Percentiles rank a stretch among this genome's conserved stretches.
These are phyloP conservation scores for Amphiprion clarkii DNA, from an alignment of 2,797 vertebrate genomes.

Conservation along the genomic window DNA sequence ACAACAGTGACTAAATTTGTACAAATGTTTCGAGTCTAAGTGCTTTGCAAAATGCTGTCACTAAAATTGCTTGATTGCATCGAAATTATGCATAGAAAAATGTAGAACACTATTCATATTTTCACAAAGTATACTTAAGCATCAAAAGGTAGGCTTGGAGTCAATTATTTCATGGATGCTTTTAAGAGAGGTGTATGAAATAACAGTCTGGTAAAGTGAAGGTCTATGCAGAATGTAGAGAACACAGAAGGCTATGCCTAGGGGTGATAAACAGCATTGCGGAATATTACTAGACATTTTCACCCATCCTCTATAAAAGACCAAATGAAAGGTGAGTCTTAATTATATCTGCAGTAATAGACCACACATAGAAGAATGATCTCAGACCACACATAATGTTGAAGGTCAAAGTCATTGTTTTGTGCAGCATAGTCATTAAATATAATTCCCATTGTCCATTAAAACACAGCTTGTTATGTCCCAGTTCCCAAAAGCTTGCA, in stretches of 20 bases:
- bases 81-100: not conserved
- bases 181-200: slow-evolving; percentile 37
- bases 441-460: slow-evolving; percentile 46
- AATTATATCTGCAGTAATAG: slow-evolving; percentile 69
- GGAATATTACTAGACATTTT: slow-evolving; percentile 55
- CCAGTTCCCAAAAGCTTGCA: slow-evolving; percentile 38
- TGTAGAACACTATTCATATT: not conserved
- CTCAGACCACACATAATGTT: slow-evolving; percentile 65
- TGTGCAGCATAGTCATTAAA: slow-evolving; percentile 58
- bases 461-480: slow-evolving; percentile 53
- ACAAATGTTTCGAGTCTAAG: not conserved
- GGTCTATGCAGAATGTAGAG: slow-evolving; percentile 21
- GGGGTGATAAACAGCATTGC: slow-evolving; percentile 31
- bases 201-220: slow-evolving; percentile 35
- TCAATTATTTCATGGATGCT: slow-evolving; percentile 16
- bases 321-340: slow-evolving; percentile 68
- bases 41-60: slow-evolving; percentile 18
- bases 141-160: slow-evolving; percentile 5
- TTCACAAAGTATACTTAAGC: slow-evolving; percentile 34
- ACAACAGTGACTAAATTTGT: slow-evolving; percentile 10
- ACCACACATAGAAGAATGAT: slow-evolving; percentile 61
- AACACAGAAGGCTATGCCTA: not conserved
- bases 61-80: slow-evolving; percentile 16
- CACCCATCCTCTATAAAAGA: slow-evolving; percentile 50
- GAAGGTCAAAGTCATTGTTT: slow-evolving; percentile 51